A percentile compares a stretch with the other conserved stretches of the same genome.
Evolutionary conservation across 2,797 vertebrate genomes (phyloP).

Genomic region (Hoplostethus mediterraneus): DNA sequence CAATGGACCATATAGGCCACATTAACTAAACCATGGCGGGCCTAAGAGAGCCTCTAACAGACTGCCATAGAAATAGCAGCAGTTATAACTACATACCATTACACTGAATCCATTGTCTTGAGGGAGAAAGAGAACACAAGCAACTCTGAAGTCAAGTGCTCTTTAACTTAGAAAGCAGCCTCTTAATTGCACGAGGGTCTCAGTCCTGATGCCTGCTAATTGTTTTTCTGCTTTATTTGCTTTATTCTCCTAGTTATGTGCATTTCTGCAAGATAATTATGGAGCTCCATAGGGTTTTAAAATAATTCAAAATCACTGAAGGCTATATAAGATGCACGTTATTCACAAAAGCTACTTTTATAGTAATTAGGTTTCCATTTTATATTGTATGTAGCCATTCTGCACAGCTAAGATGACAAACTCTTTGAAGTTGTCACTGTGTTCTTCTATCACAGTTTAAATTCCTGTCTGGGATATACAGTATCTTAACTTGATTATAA

Average conservation of each 20-base stretch:
- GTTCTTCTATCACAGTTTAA: background rate
- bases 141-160: background rate
- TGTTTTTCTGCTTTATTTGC: conserved; percentile 1
- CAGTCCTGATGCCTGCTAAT: too few relatives aligned
- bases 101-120: conserved; percentile 45
- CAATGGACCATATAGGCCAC: conserved; percentile 40
- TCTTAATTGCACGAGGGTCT: too few relatives aligned
- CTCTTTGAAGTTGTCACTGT: too few relatives aligned
- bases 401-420: too few relatives aligned
- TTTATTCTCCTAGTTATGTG: background rate
- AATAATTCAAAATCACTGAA: background rate
- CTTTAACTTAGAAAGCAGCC: background rate
- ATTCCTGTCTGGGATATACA: background rate
- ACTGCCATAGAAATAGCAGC: conserved; percentile 30
- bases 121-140: conserved; percentile 15
- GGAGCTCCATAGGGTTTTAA: background rate
- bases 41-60: conserved; percentile 30
- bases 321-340: background rate
- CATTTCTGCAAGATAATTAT: background rate
- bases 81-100: conserved; percentile 33
- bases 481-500: background rate
- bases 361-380: background rate
- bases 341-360: background rate
- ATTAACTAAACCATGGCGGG: conserved; percentile 38
- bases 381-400: background rate